Conservation (phyloP, 2,113 vertebrate species). For the Campylorhamphus procurvoides region DNA sequence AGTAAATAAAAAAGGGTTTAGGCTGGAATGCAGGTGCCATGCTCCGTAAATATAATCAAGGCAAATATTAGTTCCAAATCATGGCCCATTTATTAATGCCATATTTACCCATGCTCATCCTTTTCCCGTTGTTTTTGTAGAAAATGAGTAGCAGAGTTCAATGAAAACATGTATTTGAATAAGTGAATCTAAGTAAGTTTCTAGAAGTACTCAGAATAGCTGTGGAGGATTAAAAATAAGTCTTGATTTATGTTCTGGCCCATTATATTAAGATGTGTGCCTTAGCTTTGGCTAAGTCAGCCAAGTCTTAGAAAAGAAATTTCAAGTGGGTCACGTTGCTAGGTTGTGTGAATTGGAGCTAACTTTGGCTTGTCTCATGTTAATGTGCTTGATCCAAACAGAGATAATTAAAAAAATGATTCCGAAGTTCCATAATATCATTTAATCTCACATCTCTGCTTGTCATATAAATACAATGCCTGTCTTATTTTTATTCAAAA, state of each 20-base stretch:
- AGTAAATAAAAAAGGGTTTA: background rate
- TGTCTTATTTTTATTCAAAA: constrained; percentile 48
- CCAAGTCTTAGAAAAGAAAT: constrained; percentile 1
- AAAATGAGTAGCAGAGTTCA: background rate
- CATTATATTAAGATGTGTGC: background rate
- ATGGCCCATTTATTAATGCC: background rate
- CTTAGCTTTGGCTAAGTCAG: constrained; percentile 15
- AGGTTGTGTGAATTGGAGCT: constrained; percentile 31
- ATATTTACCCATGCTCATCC: background rate
- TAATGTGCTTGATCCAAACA: constrained; percentile 46
- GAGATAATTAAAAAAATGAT: background rate
- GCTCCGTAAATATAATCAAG: too few species aligned
- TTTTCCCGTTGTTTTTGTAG: background rate
- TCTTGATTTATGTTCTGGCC: background rate
- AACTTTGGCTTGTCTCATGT: constrained; percentile 36
- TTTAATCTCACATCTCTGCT: constrained; percentile 3
- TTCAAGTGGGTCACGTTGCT: constrained; percentile 31
- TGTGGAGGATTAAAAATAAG: constrained; percentile 22
- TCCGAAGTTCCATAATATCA: background rate
- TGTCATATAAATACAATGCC: constrained; percentile 36
- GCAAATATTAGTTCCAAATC: background rate
- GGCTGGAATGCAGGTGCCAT: background rate
- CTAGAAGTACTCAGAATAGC: background rate
- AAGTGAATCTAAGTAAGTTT: background rate
- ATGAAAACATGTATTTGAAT: background rate